A percentile compares a stretch with the other conserved stretches of the same genome.
phyloP scores from a whole-genome alignment of 2,113 vertebrate genomes.

The Pterophyllum scalare region DNA sequence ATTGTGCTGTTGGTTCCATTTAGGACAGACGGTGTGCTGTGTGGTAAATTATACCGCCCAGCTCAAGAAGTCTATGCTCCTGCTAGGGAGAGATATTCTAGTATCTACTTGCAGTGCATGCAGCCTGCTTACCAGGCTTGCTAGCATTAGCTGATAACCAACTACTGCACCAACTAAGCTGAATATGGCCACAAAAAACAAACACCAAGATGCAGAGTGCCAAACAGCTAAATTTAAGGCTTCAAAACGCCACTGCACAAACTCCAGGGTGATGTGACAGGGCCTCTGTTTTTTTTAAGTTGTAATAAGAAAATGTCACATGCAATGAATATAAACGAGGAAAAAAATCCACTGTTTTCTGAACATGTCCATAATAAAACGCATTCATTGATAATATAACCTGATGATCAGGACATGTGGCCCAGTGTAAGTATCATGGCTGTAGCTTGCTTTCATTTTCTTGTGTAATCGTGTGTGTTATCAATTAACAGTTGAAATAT shows the following conservation, averaged over 20 bases:
- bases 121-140: neutral
- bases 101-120: neutral
- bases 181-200: too few relatives aligned
- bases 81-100: neutral
- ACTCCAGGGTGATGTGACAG: too few relatives aligned
- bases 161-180: too few relatives aligned
- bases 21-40: neutral
- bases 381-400: neutral
- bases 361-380: neutral
- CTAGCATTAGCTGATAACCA: too few relatives aligned
- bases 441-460: neutral
- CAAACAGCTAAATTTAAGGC: too few relatives aligned
- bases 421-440: neutral
- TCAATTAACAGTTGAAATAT: neutral
- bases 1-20: neutral
- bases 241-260: too few relatives aligned
- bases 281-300: too few relatives aligned
- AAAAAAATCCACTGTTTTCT: too few relatives aligned
- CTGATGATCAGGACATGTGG: neutral
- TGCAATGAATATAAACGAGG: too few relatives aligned
- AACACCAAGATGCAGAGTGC: too few relatives aligned
- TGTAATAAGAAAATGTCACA: too few relatives aligned
- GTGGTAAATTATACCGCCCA: neutral
- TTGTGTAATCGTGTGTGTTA: neutral
- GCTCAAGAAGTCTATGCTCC: neutral